Conservation (phyloP, 1,140 invertebrate species). For the Drosophila ohnishii region DNA sequence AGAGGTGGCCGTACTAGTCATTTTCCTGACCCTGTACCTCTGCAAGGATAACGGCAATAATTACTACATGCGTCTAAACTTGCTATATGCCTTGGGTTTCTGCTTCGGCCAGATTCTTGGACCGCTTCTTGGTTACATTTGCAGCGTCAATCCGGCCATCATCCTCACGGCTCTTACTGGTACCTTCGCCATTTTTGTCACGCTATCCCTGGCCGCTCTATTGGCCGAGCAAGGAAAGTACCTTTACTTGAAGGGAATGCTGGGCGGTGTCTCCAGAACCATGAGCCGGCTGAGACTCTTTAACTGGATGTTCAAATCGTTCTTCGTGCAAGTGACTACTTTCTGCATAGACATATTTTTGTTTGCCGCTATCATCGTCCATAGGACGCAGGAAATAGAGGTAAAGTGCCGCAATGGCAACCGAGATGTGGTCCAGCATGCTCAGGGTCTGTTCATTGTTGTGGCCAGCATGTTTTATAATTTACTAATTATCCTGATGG, state of each 20-base stretch:
- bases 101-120: conserved; percentile 92
- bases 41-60: conserved; percentile 95
- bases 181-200: conserved; percentile 94
- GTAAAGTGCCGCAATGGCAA: conserved; percentile 95
- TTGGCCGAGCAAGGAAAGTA: conserved; percentile 92
- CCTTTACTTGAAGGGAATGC: conserved; percentile 91
- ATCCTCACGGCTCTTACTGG: conserved; percentile 94
- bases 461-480: conserved; percentile 95
- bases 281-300: conserved; percentile 90
- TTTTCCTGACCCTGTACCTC: conserved; percentile 90
- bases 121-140: conserved; percentile 90
- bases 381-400: conserved; percentile 97
- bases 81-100: conserved; percentile 93
- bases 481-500: conserved; percentile 92
- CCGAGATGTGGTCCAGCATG: conserved; percentile 96
- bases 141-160: conserved; percentile 91
- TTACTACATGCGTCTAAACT: conserved; percentile 89
- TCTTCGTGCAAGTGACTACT: conserved; percentile 89
- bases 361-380: conserved; percentile 97
- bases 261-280: conserved; percentile 91
- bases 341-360: conserved; percentile 92
- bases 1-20: conserved; percentile 88
- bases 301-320: conserved; percentile 94
- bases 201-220: conserved; percentile 94
- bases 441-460: conserved; percentile 95